These are phyloP conservation scores for Pentalonia nigronervosa DNA, from an alignment of 1,140 invertebrate genomes.

Conservation along the genomic window DNA sequence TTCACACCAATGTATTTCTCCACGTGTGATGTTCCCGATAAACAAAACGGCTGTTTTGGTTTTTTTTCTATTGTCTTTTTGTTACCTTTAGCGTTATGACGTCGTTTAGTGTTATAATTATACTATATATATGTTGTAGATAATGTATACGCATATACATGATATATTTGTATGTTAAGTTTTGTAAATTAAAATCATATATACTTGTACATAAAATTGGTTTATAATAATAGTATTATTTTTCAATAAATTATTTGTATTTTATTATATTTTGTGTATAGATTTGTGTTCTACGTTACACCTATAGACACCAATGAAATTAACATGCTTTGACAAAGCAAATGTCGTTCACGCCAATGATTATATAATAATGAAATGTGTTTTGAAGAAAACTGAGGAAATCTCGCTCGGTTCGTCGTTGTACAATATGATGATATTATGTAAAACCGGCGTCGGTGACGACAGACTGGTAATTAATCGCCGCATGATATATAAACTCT, in stretches of 20 bases:
- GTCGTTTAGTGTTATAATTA: neutral
- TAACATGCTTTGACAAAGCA: accelerated
- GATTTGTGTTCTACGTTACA: neutral
- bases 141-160: neutral
- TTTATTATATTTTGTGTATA: neutral
- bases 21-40: neutral
- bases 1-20: neutral
- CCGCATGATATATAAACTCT: neutral
- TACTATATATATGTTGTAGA: neutral
- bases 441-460: neutral
- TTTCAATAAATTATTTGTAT: constrained; percentile 36
- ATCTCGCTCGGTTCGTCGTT: neutral
- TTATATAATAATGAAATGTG: neutral
- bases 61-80: neutral
- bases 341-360: neutral
- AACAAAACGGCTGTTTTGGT: neutral
- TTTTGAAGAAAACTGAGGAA: neutral
- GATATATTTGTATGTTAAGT: constrained; percentile 23
- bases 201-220: constrained; percentile 8
- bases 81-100: constrained; percentile 24
- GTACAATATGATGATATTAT: neutral
- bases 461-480: neutral
- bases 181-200: constrained; percentile 14
- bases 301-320: neutral
- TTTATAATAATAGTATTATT: constrained; percentile 5